Base-by-base conservation (phyloP, 2,797 vertebrate species). In the Lacerta bilineata region DNA sequence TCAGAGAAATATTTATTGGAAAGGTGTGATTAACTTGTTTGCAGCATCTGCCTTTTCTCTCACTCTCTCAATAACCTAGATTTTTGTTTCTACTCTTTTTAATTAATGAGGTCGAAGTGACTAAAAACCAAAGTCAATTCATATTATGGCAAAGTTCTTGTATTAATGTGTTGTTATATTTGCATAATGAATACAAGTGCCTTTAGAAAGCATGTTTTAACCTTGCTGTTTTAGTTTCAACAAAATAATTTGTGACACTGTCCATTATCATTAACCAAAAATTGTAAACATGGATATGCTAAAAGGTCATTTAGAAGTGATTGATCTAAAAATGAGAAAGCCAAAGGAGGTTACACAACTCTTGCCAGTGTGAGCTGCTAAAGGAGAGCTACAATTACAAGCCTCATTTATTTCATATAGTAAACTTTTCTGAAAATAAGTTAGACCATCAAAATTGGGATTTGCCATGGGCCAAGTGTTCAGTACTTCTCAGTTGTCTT, bases 151-250 rank as follows among this genome's bases (percentile, higher is more conserved):
- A 80, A 1, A 66, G 41, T 91, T 88, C 84, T 94, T 50, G 86
- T 90, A 91, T 82, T 92, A 94, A 87, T 91, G 27, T 89, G 71
- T 84, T 90, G 82, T 71, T 85, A 91, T 11, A 92, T 94, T 92
- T 94, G 64, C 88, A 85, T 94, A 94, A 94, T 94, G 69, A 92
- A 93, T 93, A 90, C 9, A 46, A 91, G 93, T 93, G 88, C 87
- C 92, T 93, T 93, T 91, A 87, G 90, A 90, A 89, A 75, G 59
- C 80, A 88, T 50, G 61, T 27, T 85, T 90, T 87, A 89, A 86
- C 68, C 78, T 86, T 91, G 91, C 81, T 74, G 50, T 85, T 80
- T 91, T 89, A 82, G 86, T 92, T 92, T 90, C 86, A 71, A 87
- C 87, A 71, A 92, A 88, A 90, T 94, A 92, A 88, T 68, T 85